Evolutionary conservation across 1,140 invertebrate species (phyloP), one percentile per base, ranked within the genome.

Genomic region (Drosophila tsacasi): DNA sequence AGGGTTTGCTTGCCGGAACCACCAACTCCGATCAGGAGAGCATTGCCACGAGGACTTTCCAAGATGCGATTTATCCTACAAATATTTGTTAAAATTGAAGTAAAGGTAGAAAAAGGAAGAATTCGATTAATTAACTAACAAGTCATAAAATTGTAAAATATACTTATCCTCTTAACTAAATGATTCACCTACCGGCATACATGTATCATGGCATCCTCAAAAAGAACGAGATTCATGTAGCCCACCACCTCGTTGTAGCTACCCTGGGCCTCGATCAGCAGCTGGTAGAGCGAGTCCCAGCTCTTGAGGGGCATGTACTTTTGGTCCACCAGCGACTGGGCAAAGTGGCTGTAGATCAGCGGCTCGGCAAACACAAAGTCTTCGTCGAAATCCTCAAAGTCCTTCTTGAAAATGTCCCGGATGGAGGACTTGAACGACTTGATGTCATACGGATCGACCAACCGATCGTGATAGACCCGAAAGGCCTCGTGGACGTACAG

Each of bases 1-100:
- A 99, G 93, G 23, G 97, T 98, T 93, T 99, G 98, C 91, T 99
- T 99, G 55, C 98, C 98, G 76, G 97, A 98, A 19, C 98, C 98
- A 39, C 98, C 98, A 1, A 99, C 98, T 17, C 98, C 98, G 30
- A 99, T 96, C 1, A 99, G 93, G 19, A 99, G 93, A 1, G 97
- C 98, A 92, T 99, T 99, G 12, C 98, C 98, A 69, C 98, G 94
- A 0, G 98, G 98, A 50, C 96, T 95, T 93, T 99, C 98, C 67
- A 99, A 93, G 66, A 99, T 99, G 63, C 98, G 95, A 94, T 98
- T 99, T 71, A 99, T 99, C 71, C 97, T 95, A 61, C 13, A 30
- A 12, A 5, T 15, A 61, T 6, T 1, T 7, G 5, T 19, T 52
- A 17, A 19, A 9, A 30, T 21, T 25, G 5, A 25, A 13, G 10